Base-by-base conservation (phyloP, 2,888 invertebrate genomes). In the Molanna angustata region DNA sequence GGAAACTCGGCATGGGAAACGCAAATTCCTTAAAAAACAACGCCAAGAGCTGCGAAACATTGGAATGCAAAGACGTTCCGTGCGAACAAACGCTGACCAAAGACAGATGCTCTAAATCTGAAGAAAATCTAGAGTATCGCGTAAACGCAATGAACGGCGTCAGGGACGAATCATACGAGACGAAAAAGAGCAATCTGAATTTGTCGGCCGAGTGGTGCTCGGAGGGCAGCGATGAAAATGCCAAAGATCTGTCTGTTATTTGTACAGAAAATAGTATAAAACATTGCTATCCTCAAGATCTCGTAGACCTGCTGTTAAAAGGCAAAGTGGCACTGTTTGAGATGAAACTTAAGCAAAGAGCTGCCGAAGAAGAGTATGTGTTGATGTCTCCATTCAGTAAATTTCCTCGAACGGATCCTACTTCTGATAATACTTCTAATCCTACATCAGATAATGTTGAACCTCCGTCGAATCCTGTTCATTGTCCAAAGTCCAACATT, bases 31-130 rank as follows among this genome's bases (percentile, higher is more conserved):
- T 47, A 14, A 54, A 49, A 42, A 49, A 46, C 13, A 20, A 35
- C 1, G 50, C 55, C 6, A 58, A 75, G 47, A 76, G 76, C 65
- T 76, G 76, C 61, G 76, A 77, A 60, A 74, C 70, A 44, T 61
- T 76, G 0, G 76, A 75, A 63, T 71, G 69, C 17, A 32, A 37
- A 11, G 47, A 43, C 13, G 72, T 67, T 35, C 32, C 35, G 27
- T 19, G 20, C 9, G 7, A 14, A 4, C 20, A 21, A 31, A 69
- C 69, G 0, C 51, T 66, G 0, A 20, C 67, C 0, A 66, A 65
- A 50, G 54, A 52, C 14, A 69, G 76, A 7, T 72, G 74, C 59
- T 55, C 55, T 2, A 51, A 55, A 51, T 55, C 55, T 1, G 55
- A 51, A 51, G 51, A 55, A 6, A 47, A 51, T 40, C 40, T 55